Base-by-base conservation (phyloP, 2,113 vertebrate species). In the Montifringilla adamsi region DNA sequence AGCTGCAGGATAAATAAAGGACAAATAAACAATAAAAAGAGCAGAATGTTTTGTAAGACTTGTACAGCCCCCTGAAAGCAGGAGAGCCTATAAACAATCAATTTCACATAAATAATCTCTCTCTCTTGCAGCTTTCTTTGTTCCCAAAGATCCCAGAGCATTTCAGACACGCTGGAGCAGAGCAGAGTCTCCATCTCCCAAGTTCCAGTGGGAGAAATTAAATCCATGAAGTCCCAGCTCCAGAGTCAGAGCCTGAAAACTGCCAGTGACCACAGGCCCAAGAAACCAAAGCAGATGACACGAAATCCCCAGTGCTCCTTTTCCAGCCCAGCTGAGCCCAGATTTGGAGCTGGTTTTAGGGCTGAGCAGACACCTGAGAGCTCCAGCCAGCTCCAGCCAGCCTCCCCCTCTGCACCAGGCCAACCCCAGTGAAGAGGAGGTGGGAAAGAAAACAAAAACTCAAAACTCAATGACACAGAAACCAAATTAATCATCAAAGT, bases 401-500 rank as follows among this genome's bases (percentile, higher is more conserved):
- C 60, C 31, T 75, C 82, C 82, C 70, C 81, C 84, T 52, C 60
- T 37, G 69, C 64, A 17, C 46, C 41, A 18, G 24, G 56, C 84
- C 87, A 27, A 75, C 39, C 85, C 49, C 87, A 67, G 50, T 3
- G 63, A 58, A 94, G 93, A 86, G 70, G 55, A 85, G 94, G 88
- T 86, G 94, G 94, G 84, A 95, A 96, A 92, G 92, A 94, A 95
- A 96, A 95, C 90, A 95, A 96, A 92, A 95, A 5, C 90, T 85
- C 78, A 21, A 83, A 95, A 16, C 31, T 5, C 88, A 39, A 11
- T 13, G 90, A 74, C 92, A 93, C 72, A 96, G 95, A 95, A 96
- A 95, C 88, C 79, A 43, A 89, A 19, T 86, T 84, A 92, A 94
- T 81, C 88, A 94, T 84, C 95, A 84, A 80, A 96, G 84, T 14